Percentiles rank a stretch among this genome's conserved stretches.
These are phyloP conservation scores for Rhabdophis nuchalis DNA, from an alignment of 2,797 vertebrate genomes.

Conservation along the genomic window DNA sequence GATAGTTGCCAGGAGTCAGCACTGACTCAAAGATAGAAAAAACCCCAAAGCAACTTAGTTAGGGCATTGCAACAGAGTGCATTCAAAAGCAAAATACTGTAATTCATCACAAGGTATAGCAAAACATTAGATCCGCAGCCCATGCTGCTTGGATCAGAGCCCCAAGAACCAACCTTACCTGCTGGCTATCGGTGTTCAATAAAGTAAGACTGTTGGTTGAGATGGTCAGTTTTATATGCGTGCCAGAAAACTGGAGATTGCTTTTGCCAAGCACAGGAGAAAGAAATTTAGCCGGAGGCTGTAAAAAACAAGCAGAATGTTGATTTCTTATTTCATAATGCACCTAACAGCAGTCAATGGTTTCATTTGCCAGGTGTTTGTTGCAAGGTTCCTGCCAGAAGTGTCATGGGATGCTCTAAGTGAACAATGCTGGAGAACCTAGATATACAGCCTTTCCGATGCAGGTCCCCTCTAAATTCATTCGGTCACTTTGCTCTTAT, in stretches of 20 bases:
- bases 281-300: conserved; percentile 80
- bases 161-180: conserved; percentile 71
- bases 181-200: conserved; percentile 78
- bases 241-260: conserved; percentile 89
- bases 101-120: not conserved
- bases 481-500: too few species aligned
- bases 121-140: not conserved
- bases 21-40: not conserved
- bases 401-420: not conserved
- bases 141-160: not conserved
- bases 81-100: not conserved
- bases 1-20: not conserved
- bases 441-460: too few species aligned
- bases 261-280: conserved; percentile 86
- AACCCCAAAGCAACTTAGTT: not conserved
- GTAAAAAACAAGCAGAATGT: conserved; percentile 56
- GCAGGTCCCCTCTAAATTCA: too few species aligned
- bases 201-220: conserved; percentile 84
- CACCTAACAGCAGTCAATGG: not conserved
- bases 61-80: not conserved
- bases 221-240: conserved; percentile 82
- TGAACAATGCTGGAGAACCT: not conserved
- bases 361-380: not conserved
- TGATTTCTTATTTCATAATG: conserved; percentile 37
- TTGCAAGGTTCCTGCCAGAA: not conserved